Evolutionary conservation across 1,140 invertebrate genomes (phyloP).

Genomic region (Drosophila burlai): DNA sequence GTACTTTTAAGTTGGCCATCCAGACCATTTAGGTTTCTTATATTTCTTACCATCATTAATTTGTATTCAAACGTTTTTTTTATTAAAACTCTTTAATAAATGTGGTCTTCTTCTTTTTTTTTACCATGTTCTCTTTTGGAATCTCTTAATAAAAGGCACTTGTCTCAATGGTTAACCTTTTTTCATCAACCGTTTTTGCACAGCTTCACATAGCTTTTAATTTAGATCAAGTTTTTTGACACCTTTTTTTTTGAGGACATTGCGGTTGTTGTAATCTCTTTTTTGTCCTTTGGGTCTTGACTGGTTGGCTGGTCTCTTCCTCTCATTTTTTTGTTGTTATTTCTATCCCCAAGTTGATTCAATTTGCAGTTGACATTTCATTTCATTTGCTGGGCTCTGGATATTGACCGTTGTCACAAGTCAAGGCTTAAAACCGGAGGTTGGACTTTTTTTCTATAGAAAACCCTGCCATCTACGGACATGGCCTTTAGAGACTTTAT

Average conservation of each 20-base stretch:
- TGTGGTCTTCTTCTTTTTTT: not conserved
- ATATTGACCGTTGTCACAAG: slow-evolving; percentile 44
- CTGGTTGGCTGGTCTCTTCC: not conserved
- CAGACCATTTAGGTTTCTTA: not conserved
- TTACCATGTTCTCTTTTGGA: too few species aligned
- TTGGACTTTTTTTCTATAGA: slow-evolving; percentile 38
- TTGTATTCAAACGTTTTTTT: not conserved
- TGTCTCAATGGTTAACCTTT: slow-evolving; percentile 24
- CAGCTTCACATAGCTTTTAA: slow-evolving; percentile 12
- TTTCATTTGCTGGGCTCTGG: slow-evolving; percentile 20
- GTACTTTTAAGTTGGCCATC: not conserved
- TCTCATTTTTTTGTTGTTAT: not conserved
- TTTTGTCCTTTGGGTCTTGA: slow-evolving; percentile 4
- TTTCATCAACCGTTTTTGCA: slow-evolving; percentile 7
- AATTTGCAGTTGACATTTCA: slow-evolving; percentile 50
- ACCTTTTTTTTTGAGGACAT: slow-evolving; percentile 10
- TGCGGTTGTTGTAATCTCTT: slow-evolving; percentile 26
- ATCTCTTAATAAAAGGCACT: slow-evolving; percentile 23
- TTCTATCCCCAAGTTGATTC: slow-evolving; percentile 33
- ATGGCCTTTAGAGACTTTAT: slow-evolving; percentile 38
- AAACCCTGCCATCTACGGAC: slow-evolving; percentile 44
- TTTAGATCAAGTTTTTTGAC: slow-evolving; percentile 16
- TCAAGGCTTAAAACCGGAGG: slow-evolving; percentile 8
- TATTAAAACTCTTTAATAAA: not conserved
- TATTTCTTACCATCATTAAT: not conserved